Conservation (phyloP, 1,140 invertebrate genomes). For the Armadillidium nasatum region DNA sequence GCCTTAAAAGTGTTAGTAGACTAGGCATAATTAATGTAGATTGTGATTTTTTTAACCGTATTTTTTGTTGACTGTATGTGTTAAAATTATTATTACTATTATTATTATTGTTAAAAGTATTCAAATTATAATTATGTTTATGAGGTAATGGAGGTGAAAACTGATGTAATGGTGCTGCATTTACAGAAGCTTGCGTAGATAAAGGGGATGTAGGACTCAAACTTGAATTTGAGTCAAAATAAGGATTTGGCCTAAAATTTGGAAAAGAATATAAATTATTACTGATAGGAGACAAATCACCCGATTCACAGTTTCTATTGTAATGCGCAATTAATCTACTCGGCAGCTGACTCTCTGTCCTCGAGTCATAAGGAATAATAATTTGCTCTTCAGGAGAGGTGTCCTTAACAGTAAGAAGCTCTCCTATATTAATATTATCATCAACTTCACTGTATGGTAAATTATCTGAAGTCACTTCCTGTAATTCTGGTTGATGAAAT, state of each 20-base stretch:
- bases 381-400: background rate
- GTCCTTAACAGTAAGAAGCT: background rate
- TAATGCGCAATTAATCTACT: background rate
- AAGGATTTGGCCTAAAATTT: background rate
- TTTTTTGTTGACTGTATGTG: background rate
- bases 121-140: background rate
- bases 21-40: background rate
- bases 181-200: background rate
- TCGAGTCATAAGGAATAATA: background rate
- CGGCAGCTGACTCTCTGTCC: background rate
- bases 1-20: background rate
- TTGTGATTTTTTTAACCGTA: background rate
- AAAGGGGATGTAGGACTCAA: background rate
- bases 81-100: no score
- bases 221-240: background rate
- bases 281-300: no score
- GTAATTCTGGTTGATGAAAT: background rate
- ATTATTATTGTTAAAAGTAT: no score
- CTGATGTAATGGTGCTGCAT: background rate
- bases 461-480: background rate
- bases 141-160: background rate
- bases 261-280: no score
- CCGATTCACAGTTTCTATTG: no score
- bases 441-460: no score
- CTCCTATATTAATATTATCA: background rate